phyloP scores from a whole-genome alignment of 2,888 invertebrate species.

The Leptinotarsa rubiginosa region DNA sequence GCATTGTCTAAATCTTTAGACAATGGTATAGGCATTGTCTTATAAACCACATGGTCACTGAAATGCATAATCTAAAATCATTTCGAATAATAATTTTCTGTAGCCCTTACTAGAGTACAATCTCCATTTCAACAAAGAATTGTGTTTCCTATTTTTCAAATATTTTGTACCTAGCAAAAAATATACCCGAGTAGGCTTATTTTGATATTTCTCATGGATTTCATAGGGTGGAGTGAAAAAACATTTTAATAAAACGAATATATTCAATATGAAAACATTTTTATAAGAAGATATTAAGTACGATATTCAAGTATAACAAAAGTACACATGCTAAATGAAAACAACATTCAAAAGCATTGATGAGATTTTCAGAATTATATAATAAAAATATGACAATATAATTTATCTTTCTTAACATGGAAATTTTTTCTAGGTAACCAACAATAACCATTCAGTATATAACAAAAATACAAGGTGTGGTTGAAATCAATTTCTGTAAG shows the following conservation, averaged over 20 bases:
- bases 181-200: no score
- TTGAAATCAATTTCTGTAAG: neutral
- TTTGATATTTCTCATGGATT: no score
- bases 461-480: neutral
- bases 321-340: constrained; percentile 13
- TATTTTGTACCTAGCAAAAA: no score
- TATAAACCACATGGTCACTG: no score
- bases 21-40: no score
- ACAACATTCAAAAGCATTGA: constrained; percentile 9
- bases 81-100: no score
- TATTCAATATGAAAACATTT: constrained; percentile 19
- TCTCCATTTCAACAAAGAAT: no score
- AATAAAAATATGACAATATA: constrained; percentile 17
- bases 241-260: constrained; percentile 16
- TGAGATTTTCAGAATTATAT: constrained; percentile 1
- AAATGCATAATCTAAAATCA: no score
- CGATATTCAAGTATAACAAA: neutral
- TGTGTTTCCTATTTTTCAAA: no score
- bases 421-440: neutral
- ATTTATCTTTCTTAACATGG: neutral
- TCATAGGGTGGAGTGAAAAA: neutral
- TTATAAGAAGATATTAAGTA: constrained; percentile 10
- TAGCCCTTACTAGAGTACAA: no score
- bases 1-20: no score
- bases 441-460: neutral